Evolutionary conservation across 2,113 vertebrate genomes (phyloP), one percentile per base, ranked within the genome.

Genomic region (Reinhardtius hippoglossoides): DNA sequence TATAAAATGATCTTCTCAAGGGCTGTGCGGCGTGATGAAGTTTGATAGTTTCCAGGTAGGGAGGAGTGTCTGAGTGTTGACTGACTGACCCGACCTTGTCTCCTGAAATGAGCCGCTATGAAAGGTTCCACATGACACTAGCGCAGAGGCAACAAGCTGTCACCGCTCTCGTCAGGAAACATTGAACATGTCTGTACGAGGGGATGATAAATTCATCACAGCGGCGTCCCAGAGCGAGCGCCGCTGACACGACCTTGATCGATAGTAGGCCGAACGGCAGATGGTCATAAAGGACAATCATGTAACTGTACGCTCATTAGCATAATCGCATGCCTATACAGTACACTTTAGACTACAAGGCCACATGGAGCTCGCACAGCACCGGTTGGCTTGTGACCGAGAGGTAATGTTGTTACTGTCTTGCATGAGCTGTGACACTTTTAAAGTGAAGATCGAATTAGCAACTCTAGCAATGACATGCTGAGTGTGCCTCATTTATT

Each of bases 231-330:
- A 73, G 58, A 68, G 84, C 21, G 82, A 77, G 83, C 54, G 68
- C 76, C 20, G 67, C 71, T 82, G 88, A 89, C 90, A 64, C 70
- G 81, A 92, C 90, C 91, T 93, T 93, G 89, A 93, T 93, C 87
- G 88, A 93, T 91, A 59, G 62, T 87, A 76, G 80, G 85, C 77
- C 67, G 77, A 80, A 61, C 82, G 80, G 81, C 92, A 94, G 93
- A 94, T 94, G 92, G 92, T 88, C 83, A 89, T 92, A 92, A 92
- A 94, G 92, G 86, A 91, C 89, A 71, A 89, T 93, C 90, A 80
- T 91, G 90, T 92, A 88, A 91, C 87, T 87, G 83, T 81, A 87
- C 6, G 21, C 80, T 81, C 81, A 93, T 94, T 93, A 92, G 86
- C 93, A 94, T 94, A 92, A 89, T 80, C 3, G 21, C 73, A 83